Percentiles rank a stretch among this genome's conserved stretches.
These are phyloP conservation scores for Schizotus pectinicornis DNA, from an alignment of 2,888 invertebrate genomes.

Conservation along the genomic window DNA sequence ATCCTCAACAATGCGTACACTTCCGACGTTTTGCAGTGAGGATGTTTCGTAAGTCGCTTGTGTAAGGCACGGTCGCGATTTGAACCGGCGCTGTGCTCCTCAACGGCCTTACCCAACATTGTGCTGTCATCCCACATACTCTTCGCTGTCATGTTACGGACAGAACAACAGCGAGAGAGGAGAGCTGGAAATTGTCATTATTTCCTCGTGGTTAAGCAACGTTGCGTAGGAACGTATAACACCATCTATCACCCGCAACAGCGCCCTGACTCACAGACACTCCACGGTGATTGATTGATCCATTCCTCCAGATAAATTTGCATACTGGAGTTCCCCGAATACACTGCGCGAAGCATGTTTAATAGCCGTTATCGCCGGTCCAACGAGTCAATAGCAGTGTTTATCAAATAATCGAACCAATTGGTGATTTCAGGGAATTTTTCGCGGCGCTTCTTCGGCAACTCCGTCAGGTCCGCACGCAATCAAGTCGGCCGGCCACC, in stretches of 20 bases:
- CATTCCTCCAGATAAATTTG: conserved; percentile 46
- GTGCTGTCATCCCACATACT: conserved; percentile 36
- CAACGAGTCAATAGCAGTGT: conserved; percentile 29
- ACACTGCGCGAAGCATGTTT: conserved; percentile 26
- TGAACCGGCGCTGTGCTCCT: too few species aligned
- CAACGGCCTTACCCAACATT: conserved; percentile 21
- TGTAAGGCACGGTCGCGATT: too few species aligned
- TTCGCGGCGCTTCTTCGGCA: too few species aligned
- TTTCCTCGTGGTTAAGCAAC: conserved; percentile 43
- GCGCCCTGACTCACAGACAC: conserved; percentile 39
- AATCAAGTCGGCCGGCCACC: too few species aligned
- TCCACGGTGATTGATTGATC: conserved; percentile 46
- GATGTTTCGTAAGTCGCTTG: too few species aligned
- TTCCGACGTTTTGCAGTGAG: too few species aligned
- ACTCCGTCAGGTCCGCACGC: too few species aligned
- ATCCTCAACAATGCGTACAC: too few species aligned
- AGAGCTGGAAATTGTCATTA: conserved; percentile 41
- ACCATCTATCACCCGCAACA: conserved; percentile 43
- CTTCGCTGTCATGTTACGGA: conserved; percentile 28
- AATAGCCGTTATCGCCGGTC: conserved; percentile 23
- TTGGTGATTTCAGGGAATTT: too few species aligned
- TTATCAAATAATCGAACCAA: too few species aligned
- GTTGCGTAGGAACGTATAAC: conserved; percentile 37
- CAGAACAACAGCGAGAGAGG: conserved; percentile 21
- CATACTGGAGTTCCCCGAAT: conserved; percentile 35